Conservation (phyloP, 2,797 vertebrate genomes). For the Graptemys geographica region DNA sequence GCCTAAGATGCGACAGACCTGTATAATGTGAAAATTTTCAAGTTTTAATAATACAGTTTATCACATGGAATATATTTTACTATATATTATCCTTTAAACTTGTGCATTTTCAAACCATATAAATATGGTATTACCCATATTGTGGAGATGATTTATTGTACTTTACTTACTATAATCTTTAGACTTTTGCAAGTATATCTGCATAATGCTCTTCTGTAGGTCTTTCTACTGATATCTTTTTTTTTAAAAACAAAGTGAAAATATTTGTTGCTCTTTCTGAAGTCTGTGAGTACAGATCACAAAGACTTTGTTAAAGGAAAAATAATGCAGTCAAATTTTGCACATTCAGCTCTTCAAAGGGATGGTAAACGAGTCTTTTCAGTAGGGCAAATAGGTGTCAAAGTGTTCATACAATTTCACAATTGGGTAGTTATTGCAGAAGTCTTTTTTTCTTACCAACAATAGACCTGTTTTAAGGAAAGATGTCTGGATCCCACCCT, state of each 20-base stretch:
- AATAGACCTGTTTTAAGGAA: not conserved
- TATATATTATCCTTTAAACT: not conserved
- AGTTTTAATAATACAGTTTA: not conserved
- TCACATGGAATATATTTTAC: not conserved
- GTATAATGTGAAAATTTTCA: not conserved
- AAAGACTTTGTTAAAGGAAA: not conserved
- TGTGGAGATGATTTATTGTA: not conserved
- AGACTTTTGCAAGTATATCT: not conserved
- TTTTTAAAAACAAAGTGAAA: not conserved
- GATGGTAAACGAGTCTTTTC: not conserved
- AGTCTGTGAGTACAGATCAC: not conserved
- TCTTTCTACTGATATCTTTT: not conserved
- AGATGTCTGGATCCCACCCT: not conserved
- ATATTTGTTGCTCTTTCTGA: not conserved
- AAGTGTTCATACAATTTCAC: not conserved
- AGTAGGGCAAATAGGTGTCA: not conserved
- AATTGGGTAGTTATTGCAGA: not conserved
- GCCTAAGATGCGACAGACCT: too few species aligned
- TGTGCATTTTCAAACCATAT: not conserved
- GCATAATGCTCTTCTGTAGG: not conserved
- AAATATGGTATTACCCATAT: not conserved
- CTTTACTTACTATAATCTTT: not conserved
- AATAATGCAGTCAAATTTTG: not conserved
- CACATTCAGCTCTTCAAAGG: not conserved
- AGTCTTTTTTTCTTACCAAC: not conserved